Conservation (phyloP, 2,888 invertebrate genomes). For the Criorhina ranunculi region DNA sequence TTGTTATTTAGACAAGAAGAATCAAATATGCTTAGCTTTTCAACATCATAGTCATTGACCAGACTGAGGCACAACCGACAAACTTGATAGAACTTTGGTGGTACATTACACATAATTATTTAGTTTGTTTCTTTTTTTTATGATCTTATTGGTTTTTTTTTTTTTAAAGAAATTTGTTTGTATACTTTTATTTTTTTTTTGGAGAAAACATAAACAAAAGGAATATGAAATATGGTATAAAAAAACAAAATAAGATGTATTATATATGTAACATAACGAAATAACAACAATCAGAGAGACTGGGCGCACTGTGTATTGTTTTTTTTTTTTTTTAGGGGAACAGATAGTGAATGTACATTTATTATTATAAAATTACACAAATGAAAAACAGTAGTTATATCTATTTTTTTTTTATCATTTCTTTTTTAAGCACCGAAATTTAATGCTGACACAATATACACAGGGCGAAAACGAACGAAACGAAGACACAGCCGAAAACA, state of each 20-base stretch:
- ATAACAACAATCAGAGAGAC: conserved; percentile 15
- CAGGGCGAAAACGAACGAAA: conserved; percentile 44
- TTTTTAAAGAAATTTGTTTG: conserved; percentile 32
- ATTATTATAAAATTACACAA: conserved; percentile 52
- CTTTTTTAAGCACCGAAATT: conserved; percentile 62
- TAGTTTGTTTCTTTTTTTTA: conserved; percentile 51
- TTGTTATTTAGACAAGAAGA: conserved; percentile 70
- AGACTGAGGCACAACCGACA: conserved; percentile 96
- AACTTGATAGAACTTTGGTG: conserved; percentile 96
- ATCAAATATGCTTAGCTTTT: conserved; percentile 86
- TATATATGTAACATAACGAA: conserved; percentile 62
- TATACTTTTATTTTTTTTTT: conserved; percentile 43
- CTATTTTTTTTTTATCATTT: conserved; percentile 43
- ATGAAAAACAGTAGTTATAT: neutral
- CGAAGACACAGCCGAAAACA: no score
- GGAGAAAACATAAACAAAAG: conserved; percentile 60
- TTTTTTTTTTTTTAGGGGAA: conserved; percentile 3
- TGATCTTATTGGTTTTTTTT: conserved; percentile 55
- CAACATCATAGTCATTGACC: conserved; percentile 90
- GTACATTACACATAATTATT: conserved; percentile 94
- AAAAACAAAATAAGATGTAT: conserved; percentile 25
- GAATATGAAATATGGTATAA: conserved; percentile 49
- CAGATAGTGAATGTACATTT: conserved; percentile 11
- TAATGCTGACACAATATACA: conserved; percentile 58
- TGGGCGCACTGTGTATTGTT: conserved; percentile 31